Conservation (phyloP, 2,888 invertebrate genomes). For the Cerastoderma edule region DNA sequence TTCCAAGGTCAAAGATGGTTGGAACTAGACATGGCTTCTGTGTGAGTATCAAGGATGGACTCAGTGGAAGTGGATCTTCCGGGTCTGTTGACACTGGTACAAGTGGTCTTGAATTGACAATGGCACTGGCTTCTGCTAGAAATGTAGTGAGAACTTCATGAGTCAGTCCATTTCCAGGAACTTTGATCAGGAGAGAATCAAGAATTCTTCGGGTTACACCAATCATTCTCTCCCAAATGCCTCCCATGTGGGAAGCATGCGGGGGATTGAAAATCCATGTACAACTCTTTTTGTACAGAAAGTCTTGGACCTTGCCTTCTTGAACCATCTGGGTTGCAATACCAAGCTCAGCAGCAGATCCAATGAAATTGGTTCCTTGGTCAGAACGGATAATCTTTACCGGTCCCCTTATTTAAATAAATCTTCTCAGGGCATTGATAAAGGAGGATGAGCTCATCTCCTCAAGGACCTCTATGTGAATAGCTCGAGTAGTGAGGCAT, state of each 20-base stretch:
- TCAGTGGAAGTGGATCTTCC: slow-evolving; percentile 3
- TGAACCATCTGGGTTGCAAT: background rate
- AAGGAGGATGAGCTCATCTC: slow-evolving; percentile 43
- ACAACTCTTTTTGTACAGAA: background rate
- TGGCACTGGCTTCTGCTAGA: slow-evolving; percentile 28
- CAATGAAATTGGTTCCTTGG: slow-evolving; percentile 28
- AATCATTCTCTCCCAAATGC: slow-evolving; percentile 41
- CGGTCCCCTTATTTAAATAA: slow-evolving; percentile 19
- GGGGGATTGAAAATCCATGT: slow-evolving; percentile 28
- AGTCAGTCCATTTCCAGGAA: slow-evolving; percentile 5
- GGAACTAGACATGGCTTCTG: background rate
- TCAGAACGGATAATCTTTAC: slow-evolving; percentile 28
- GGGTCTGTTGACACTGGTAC: slow-evolving; percentile 18
- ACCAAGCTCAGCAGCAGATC: slow-evolving; percentile 6
- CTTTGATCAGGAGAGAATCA: slow-evolving; percentile 17
- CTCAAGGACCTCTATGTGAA: slow-evolving; percentile 55
- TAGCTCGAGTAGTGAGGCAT: slow-evolving; percentile 36
- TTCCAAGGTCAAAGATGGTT: background rate
- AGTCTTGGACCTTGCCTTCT: background rate
- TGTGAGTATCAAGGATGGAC: slow-evolving; percentile 6
- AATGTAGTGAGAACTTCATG: slow-evolving; percentile 35
- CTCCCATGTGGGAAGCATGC: slow-evolving; percentile 24
- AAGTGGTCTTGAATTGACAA: slow-evolving; percentile 30
- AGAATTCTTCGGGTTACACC: slow-evolving; percentile 26
- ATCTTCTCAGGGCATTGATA: slow-evolving; percentile 32